These are phyloP conservation scores for Salpingus planirostris DNA, from an alignment of 2,888 invertebrate genomes.

Conservation along the genomic window DNA sequence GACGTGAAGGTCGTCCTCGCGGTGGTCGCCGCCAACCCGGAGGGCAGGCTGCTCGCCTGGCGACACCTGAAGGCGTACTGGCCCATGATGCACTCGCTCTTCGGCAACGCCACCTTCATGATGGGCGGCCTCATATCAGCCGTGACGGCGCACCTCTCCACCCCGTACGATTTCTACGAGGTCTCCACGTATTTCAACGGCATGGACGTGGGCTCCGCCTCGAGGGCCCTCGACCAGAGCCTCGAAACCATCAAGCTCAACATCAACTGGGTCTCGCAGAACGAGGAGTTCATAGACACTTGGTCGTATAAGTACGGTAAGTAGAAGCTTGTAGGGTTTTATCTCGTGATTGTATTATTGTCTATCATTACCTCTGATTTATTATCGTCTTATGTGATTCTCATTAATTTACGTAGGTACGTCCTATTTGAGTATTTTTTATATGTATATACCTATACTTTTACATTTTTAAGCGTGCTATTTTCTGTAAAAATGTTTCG, in stretches of 20 bases:
- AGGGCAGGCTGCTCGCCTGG: slow-evolving; percentile 64
- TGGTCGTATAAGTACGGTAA: slow-evolving; percentile 37
- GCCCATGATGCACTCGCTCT: slow-evolving; percentile 53
- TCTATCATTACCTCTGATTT: slow-evolving; percentile 16
- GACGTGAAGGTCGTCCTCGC: slow-evolving; percentile 63
- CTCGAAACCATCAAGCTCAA: slow-evolving; percentile 74
- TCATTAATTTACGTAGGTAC: slow-evolving; percentile 21
- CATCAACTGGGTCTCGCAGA: slow-evolving; percentile 66
- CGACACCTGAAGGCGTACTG: slow-evolving; percentile 63
- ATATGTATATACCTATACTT: slow-evolving; percentile 23
- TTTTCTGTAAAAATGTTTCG: slow-evolving; percentile 21
- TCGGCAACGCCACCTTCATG: slow-evolving; percentile 55
- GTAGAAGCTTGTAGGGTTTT: slow-evolving; percentile 19
- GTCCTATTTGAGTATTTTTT: slow-evolving; percentile 26
- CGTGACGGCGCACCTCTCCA: slow-evolving; percentile 58
- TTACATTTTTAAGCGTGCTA: slow-evolving; percentile 21
- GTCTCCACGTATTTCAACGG: slow-evolving; percentile 41
- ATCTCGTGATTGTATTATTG: no score
- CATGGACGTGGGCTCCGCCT: slow-evolving; percentile 41
- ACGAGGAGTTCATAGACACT: slow-evolving; percentile 46
- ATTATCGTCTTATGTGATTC: slow-evolving; percentile 18
- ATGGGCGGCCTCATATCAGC: slow-evolving; percentile 56
- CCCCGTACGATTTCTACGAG: slow-evolving; percentile 66
- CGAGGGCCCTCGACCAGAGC: slow-evolving; percentile 58
- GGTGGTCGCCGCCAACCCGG: slow-evolving; percentile 64